Evolutionary conservation across 2,888 invertebrate genomes (phyloP).

Genomic region (Myathropa florea): DNA sequence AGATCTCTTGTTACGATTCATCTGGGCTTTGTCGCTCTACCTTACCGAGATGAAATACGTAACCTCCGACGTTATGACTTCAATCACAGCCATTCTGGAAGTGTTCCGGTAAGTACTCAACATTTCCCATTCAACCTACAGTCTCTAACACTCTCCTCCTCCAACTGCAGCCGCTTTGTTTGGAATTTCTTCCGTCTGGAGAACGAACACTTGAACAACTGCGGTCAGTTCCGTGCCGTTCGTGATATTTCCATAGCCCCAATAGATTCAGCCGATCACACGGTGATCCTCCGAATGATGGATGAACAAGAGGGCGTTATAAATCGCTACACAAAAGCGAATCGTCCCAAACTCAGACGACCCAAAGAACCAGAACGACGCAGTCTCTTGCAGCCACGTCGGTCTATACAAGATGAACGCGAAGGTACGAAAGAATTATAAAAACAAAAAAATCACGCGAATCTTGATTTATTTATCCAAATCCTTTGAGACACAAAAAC

Average conservation of each 20-base stretch:
- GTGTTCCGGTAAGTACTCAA: constrained; percentile 87
- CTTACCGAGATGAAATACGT: constrained; percentile 90
- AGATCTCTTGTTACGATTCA: constrained; percentile 95
- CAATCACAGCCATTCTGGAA: constrained; percentile 91
- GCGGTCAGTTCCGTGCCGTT: constrained; percentile 99
- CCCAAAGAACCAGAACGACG: constrained; percentile 83
- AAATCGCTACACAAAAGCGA: constrained; percentile 85
- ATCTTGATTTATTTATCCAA: constrained; percentile 22
- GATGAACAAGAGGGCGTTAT: constrained; percentile 94
- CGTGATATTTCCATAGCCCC: constrained; percentile 98
- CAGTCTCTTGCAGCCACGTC: constrained; percentile 81
- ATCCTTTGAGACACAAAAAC: constrained; percentile 4
- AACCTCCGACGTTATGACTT: constrained; percentile 90
- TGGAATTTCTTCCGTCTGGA: constrained; percentile 99
- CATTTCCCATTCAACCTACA: neutral
- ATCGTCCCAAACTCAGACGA: constrained; percentile 83
- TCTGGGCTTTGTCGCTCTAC: constrained; percentile 94
- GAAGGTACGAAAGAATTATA: constrained; percentile 77
- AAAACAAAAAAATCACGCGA: constrained; percentile 62
- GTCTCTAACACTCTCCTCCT: neutral
- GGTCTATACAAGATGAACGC: constrained; percentile 79
- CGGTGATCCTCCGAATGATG: constrained; percentile 95
- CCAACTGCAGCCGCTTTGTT: constrained; percentile 89
- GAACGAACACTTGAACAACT: constrained; percentile 99
- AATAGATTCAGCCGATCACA: constrained; percentile 95